These are phyloP conservation scores for Caenorhabditis zanzibari DNA, from an alignment of 2,888 invertebrate species.

Conservation along the genomic window DNA sequence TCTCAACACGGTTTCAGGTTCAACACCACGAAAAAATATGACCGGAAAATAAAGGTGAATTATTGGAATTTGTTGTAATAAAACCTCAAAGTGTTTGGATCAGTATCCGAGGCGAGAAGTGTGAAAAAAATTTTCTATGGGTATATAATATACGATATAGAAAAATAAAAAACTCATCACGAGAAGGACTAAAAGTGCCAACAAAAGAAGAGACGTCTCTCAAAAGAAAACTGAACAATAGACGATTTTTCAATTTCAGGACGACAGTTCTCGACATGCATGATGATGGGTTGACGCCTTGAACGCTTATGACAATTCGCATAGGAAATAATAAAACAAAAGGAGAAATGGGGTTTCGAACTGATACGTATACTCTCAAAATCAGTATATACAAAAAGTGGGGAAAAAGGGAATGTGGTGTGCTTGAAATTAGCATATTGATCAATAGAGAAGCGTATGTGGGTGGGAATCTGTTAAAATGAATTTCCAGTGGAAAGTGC, in stretches of 20 bases:
- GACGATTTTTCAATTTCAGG: conserved; percentile 52
- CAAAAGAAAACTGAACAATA: conserved; percentile 26
- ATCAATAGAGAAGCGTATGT: neutral
- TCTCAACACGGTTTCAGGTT: conserved; percentile 22
- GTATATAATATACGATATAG: too few species aligned
- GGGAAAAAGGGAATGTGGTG: too few species aligned
- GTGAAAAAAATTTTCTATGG: too few species aligned
- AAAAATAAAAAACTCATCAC: neutral
- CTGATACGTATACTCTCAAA: conserved; percentile 17
- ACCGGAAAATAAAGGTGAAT: neutral
- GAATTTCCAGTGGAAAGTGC: neutral
- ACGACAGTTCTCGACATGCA: conserved; percentile 32
- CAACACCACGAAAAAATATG: conserved; percentile 12
- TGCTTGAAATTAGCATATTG: too few species aligned
- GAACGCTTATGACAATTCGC: neutral
- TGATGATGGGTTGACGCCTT: conserved; percentile 36
- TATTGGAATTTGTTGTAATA: neutral
- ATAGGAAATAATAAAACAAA: conserved; percentile 53
- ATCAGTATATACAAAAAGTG: neutral
- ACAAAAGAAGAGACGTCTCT: neutral
- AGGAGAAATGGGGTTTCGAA: conserved; percentile 29
- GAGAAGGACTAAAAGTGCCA: neutral
- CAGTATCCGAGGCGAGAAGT: too few species aligned
- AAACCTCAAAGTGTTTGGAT: neutral
- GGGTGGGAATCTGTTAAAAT: too few species aligned